phyloP scores from a whole-genome alignment of 2,888 invertebrate genomes.

The Metalampra italica region DNA sequence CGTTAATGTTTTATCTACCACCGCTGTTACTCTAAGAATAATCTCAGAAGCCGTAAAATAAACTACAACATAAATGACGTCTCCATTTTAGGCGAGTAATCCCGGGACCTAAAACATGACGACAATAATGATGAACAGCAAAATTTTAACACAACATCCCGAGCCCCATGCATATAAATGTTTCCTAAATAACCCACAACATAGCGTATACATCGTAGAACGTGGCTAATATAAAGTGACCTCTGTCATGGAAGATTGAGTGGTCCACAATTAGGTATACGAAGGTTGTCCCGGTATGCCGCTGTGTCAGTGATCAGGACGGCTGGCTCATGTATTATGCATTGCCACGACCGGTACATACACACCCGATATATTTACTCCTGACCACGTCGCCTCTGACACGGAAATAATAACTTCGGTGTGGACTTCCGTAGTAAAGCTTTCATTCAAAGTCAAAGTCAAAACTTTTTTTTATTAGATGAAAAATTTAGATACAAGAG shows the following conservation, averaged over 20 bases:
- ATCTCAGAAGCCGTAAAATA: too few relatives aligned
- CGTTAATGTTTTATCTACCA: too few relatives aligned
- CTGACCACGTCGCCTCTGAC: constrained; percentile 40
- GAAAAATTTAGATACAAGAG: too few relatives aligned
- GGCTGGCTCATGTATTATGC: constrained; percentile 59
- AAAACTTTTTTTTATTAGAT: too few relatives aligned
- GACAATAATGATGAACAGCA: too few relatives aligned
- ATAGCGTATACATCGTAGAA: background rate
- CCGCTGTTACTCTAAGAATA: too few relatives aligned
- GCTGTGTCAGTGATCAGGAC: constrained; percentile 44
- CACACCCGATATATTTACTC: constrained; percentile 51
- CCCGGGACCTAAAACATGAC: too few relatives aligned
- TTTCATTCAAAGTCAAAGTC: too few relatives aligned
- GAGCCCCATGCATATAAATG: background rate
- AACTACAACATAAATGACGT: too few relatives aligned
- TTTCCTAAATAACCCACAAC: background rate
- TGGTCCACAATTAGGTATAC: constrained; percentile 43
- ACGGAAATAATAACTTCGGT: constrained; percentile 42
- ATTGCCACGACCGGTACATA: constrained; percentile 32
- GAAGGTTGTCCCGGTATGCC: constrained; percentile 35
- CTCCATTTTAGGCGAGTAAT: too few relatives aligned
- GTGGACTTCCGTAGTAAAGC: constrained; percentile 1
- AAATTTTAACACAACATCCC: background rate
- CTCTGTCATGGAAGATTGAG: constrained; percentile 32
- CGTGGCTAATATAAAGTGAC: background rate